Evolutionary conservation across 2,888 invertebrate genomes (phyloP), one percentile per base, ranked within the genome.

Genomic region (Acrobasis suavella): DNA sequence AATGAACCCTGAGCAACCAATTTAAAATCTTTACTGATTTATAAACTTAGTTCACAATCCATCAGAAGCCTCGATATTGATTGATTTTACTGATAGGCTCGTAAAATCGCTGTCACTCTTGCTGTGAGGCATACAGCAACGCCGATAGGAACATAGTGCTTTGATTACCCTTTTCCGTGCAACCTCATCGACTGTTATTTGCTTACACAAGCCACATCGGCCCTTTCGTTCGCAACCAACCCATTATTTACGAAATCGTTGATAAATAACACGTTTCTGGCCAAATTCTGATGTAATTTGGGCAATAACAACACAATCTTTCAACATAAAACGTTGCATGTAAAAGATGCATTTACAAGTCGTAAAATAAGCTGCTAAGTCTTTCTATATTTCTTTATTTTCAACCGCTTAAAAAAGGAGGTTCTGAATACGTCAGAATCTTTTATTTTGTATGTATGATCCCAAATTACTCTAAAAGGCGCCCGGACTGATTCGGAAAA

Each of bases 111-210:
- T 14, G 7, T n/a, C 60, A 9, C 60, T 14, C 51, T 16, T 42
- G 17, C 9, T 16, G 42, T 51, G 12, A 7, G 39, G n/a, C 50
- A 42, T 8, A 60, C 39, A 38, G 14, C 39, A 15, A 58, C 42
- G 38, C n/a, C 42, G 60, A 62, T 68, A 75, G 73, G 71, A 72
- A 72, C 70, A 72, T 70, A 69, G 72, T 70, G 75, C 70, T 86
- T 81, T 86, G 86, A 85, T 87, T 82, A 82, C 86, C 72, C 74
- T 79, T 81, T 87, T 83, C 84, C 87, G 86, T 86, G 86, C 80
- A 75, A 78, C 73, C 68, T 80, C 79, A 83, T 83, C 78, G 80
- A 73, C 77, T 74, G 73, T 77, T 78, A 87, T 87, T 85, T 85
- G 70, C 81, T 80, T 77, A 83, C 83, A 82, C 75, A 83, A 76